Percentiles rank a stretch among this genome's conserved stretches.
Evolutionary conservation across 2,888 invertebrate species (phyloP).

Genomic region (Limnephilus auricula): DNA sequence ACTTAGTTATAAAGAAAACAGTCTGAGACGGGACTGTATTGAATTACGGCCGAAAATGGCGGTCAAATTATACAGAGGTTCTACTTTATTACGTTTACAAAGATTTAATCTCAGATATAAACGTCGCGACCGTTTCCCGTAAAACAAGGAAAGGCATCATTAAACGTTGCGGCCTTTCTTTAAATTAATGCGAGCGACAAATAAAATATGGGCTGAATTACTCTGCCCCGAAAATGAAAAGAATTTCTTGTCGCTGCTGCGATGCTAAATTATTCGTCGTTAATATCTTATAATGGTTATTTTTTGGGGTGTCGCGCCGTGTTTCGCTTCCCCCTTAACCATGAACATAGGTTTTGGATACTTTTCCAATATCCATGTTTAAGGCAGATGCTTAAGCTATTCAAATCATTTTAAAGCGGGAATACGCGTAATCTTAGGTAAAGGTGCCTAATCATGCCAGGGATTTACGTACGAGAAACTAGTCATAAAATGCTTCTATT

Average conservation of each 20-base stretch:
- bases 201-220: conserved; percentile 23
- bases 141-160: conserved; percentile 42
- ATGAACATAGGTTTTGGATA: background rate
- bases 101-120: conserved; percentile 51
- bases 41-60: conserved; percentile 37
- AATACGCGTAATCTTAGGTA: too few relatives aligned
- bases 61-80: conserved; percentile 41
- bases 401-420: too few relatives aligned
- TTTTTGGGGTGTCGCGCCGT: background rate
- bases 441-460: too few relatives aligned
- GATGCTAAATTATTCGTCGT: background rate
- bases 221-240: conserved; percentile 12
- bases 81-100: conserved; percentile 45
- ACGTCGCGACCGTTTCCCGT: conserved; percentile 27
- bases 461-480: too few relatives aligned
- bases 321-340: background rate
- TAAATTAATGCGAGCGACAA: conserved; percentile 40
- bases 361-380: too few relatives aligned
- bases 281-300: background rate
- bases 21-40: background rate
- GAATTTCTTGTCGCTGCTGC: background rate
- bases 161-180: conserved; percentile 12
- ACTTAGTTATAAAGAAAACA: background rate
- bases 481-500: too few relatives aligned
- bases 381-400: too few relatives aligned